These are phyloP conservation scores for Phorcus lineatus DNA, from an alignment of 2,888 invertebrate species.

Conservation along the genomic window DNA sequence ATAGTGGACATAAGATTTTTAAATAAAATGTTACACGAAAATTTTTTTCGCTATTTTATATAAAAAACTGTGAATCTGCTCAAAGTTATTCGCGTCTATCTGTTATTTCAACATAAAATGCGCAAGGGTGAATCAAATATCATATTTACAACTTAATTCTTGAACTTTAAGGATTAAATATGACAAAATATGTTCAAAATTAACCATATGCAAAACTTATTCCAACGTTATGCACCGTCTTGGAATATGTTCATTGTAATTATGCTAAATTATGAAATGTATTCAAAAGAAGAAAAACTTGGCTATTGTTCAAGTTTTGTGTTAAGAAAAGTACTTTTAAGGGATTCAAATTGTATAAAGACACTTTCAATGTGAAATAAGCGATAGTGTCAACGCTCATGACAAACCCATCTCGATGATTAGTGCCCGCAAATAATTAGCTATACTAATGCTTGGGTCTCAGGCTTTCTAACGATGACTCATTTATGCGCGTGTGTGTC, in stretches of 20 bases:
- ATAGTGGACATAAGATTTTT: not conserved
- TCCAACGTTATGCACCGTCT: not conserved
- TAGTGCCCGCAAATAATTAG: constrained; percentile 5
- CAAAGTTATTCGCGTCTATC: not conserved
- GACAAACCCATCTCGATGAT: constrained; percentile 1
- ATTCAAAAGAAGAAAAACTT: too few species aligned
- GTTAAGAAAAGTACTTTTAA: too few species aligned
- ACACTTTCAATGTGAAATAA: too few species aligned
- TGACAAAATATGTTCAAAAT: not conserved
- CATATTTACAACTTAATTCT: not conserved
- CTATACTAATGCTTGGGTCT: constrained; percentile 7
- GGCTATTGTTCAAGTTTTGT: too few species aligned
- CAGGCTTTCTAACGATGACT: constrained; percentile 12
- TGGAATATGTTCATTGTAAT: not conserved
- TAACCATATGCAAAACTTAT: not conserved
- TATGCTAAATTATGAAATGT: too few species aligned
- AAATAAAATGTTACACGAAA: not conserved
- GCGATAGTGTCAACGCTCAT: not conserved
- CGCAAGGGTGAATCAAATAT: not conserved
- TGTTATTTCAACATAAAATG: not conserved
- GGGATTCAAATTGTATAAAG: too few species aligned
- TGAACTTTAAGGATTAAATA: not conserved
- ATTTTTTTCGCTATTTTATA: not conserved
- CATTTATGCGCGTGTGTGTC: constrained; percentile 10
- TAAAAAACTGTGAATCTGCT: not conserved